phyloP scores from a whole-genome alignment of 2,113 vertebrate genomes.

The Dolichallabes microphthalmus region DNA sequence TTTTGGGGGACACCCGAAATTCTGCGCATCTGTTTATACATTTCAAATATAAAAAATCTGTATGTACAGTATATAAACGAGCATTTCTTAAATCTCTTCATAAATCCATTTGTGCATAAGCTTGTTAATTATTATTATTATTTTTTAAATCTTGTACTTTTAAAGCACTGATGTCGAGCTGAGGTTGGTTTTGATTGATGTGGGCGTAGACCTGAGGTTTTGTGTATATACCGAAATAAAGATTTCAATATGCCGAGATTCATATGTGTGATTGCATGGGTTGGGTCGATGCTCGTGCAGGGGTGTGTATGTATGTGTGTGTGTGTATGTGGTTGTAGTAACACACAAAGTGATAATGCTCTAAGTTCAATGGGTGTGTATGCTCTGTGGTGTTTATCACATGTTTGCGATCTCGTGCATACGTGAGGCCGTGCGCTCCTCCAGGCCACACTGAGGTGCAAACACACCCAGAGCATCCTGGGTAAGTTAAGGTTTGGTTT shows the following conservation, averaged over 20 bases:
- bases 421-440: constrained; percentile 9
- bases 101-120: not conserved
- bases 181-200: constrained; percentile 49
- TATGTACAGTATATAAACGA: too few species aligned
- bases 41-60: too few species aligned
- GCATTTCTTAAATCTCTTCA: not conserved
- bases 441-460: constrained; percentile 44
- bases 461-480: constrained; percentile 47
- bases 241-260: constrained; percentile 46
- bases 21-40: constrained; percentile 58
- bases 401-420: not conserved
- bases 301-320: constrained; percentile 53
- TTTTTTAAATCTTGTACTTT: constrained; percentile 53
- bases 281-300: constrained; percentile 19
- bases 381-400: constrained; percentile 38
- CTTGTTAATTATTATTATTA: not conserved
- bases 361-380: constrained; percentile 50
- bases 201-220: constrained; percentile 49
- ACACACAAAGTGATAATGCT: constrained; percentile 18
- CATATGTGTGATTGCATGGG: constrained; percentile 11
- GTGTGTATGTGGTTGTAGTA: constrained; percentile 44
- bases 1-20: constrained; percentile 73
- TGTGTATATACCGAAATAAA: constrained; percentile 69
- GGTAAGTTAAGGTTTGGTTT: constrained; percentile 30
- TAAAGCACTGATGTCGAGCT: constrained; percentile 54